Base-by-base conservation (phyloP, 1,140 invertebrate genomes). In the Drosophila leontia region DNA sequence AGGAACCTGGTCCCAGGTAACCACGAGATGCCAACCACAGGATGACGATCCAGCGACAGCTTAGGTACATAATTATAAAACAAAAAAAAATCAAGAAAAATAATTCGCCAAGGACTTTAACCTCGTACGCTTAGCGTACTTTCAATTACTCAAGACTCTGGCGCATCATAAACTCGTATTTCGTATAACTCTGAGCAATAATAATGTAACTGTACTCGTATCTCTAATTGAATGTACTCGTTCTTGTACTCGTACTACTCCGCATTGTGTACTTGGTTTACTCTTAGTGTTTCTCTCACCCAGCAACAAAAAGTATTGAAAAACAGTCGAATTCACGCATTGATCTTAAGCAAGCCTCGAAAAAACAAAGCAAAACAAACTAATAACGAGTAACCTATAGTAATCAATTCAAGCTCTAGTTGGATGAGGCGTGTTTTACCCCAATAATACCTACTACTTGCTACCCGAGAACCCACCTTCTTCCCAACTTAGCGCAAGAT, bases 121-220 rank as follows among this genome's bases (percentile, higher is more conserved):
- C 51, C 8, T 39, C 19, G 19, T 70, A 78, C 80, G 77, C 75
- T 75, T 87, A 87, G 84, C 77, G 81, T 87, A 87, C 44, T 70
- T 69, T 69, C 37, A 69, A 53, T 69, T 69, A 69, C 53, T 50
- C 42, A 71, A 72, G 35, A 67, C 61, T 56, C 35, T 86, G 83
- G 80, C 84, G 83, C 80, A 83, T 86, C 83, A 80, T 86, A 87
- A 87, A 61, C 59, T 84, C 80, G 85, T 87, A 90, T 75, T 60
- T 88, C 68, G 83, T 87, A 88, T 80, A 80, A 78, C 44, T 88
- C 84, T 84, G 80, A 87, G 72, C 84, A 87, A 82, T 80, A 88
- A 87, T 84, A 65, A 32, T 57, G 45, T 67, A 72, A 75, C 75
- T 56, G 59, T 76, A 80, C 55, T 76, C 57, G 68, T 64, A 78